Conservation (phyloP, 2,888 invertebrate species). For the Hydrotaea diabolus region DNA sequence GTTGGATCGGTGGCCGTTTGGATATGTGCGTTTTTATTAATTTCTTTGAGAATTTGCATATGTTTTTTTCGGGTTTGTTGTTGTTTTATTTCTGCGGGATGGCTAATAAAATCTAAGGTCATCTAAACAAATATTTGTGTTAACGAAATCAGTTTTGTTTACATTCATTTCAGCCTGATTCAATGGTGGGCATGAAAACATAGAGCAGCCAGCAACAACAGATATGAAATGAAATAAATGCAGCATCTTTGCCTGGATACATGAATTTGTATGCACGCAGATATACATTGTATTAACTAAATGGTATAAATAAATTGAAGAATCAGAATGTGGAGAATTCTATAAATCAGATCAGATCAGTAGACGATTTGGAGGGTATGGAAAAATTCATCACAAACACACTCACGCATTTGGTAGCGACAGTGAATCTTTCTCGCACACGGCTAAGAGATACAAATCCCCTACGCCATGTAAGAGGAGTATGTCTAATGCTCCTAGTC, state of each 20-base stretch:
- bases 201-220: conserved; percentile 10
- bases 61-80: conserved; percentile 21
- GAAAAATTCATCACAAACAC: too few relatives aligned
- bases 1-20: not conserved
- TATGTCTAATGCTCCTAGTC: not conserved
- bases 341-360: too few relatives aligned
- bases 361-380: too few relatives aligned
- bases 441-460: too few relatives aligned
- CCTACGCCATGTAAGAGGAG: too few relatives aligned
- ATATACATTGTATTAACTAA: too few relatives aligned
- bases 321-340: too few relatives aligned
- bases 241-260: not conserved
- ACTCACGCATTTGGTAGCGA: too few relatives aligned
- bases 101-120: conserved; percentile 63
- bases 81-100: not conserved
- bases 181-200: too few relatives aligned
- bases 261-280: too few relatives aligned
- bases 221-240: conserved; percentile 3
- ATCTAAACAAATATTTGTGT: conserved; percentile 52
- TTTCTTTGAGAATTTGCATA: conserved; percentile 62
- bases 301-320: not conserved
- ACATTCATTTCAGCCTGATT: not conserved
- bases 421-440: too few relatives aligned
- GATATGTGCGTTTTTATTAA: conserved; percentile 11
- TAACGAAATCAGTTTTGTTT: conserved; percentile 29